phyloP scores from a whole-genome alignment of 1,140 invertebrate genomes.

The Dryas iulia region DNA sequence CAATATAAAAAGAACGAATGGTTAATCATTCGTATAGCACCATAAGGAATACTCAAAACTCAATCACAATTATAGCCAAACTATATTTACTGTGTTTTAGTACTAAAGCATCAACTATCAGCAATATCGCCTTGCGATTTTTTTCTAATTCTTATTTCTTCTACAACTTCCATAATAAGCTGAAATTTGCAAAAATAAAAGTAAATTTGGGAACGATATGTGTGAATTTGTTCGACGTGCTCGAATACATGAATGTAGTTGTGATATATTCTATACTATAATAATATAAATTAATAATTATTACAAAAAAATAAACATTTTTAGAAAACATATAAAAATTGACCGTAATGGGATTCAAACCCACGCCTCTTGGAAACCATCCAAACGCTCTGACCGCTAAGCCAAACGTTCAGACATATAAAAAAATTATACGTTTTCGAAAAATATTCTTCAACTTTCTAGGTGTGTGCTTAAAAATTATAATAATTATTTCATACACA shows the following conservation, averaged over 20 bases:
- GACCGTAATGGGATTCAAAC: too few relatives aligned
- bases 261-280: not conserved
- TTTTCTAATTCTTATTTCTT: slow-evolving; percentile 78
- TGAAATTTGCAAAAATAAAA: slow-evolving; percentile 63
- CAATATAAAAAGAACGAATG: slow-evolving; percentile 8
- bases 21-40: slow-evolving; percentile 38
- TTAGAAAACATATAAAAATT: too few relatives aligned
- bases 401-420: too few relatives aligned
- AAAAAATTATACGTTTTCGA: too few relatives aligned
- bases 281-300: too few relatives aligned
- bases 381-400: too few relatives aligned
- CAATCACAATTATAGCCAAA: slow-evolving; percentile 24
- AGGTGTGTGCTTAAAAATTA: too few relatives aligned
- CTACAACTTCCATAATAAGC: slow-evolving; percentile 78
- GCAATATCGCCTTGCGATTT: slow-evolving; percentile 69
- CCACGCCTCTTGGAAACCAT: too few relatives aligned
- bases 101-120: slow-evolving; percentile 50
- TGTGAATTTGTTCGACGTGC: not conserved
- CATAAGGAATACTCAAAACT: slow-evolving; percentile 36
- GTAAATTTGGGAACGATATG: not conserved
- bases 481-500: too few relatives aligned
- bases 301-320: too few relatives aligned
- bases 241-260: not conserved
- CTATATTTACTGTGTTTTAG: not conserved
- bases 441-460: too few relatives aligned